Percentiles rank a stretch among this genome's conserved stretches.
Evolutionary conservation across 2,888 invertebrate species (phyloP).

Genomic region (Drosophila tripunctata): DNA sequence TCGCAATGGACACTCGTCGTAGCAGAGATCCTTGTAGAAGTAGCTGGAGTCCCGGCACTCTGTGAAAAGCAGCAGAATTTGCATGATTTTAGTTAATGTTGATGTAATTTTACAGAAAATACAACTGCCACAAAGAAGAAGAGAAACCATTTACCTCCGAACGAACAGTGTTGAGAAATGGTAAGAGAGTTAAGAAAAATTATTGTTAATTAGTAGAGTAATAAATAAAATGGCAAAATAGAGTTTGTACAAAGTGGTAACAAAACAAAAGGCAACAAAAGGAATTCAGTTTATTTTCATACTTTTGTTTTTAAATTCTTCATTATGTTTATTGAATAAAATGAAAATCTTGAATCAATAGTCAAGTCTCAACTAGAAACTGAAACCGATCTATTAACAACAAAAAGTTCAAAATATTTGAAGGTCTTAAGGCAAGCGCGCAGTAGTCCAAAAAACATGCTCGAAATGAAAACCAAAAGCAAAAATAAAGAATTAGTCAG

Average conservation of each 20-base stretch:
- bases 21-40: conserved; percentile 81
- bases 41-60: conserved; percentile 81
- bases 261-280: conserved; percentile 49
- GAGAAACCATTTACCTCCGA: conserved; percentile 47
- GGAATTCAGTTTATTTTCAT: conserved; percentile 6
- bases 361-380: conserved; percentile 40
- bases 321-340: conserved; percentile 5
- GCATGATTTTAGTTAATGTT: background rate
- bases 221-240: conserved; percentile 1
- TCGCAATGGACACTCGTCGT: conserved; percentile 79
- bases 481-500: conserved; percentile 10
- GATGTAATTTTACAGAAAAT: background rate
- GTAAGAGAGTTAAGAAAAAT: conserved; percentile 15
- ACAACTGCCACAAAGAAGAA: conserved; percentile 19
- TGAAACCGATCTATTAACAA: conserved; percentile 44
- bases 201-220: conserved; percentile 20
- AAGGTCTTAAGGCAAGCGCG: conserved; percentile 49
- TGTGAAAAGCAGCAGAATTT: conserved; percentile 42
- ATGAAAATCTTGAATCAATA: conserved; percentile 27
- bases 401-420: conserved; percentile 37
- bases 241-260: conserved; percentile 15
- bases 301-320: conserved; percentile 7
- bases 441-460: conserved; percentile 70
- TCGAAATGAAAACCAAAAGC: conserved; percentile 41
- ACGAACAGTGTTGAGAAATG: conserved; percentile 40